Conservation (phyloP, 2,888 invertebrate genomes). For the Ectemnius continuus region DNA sequence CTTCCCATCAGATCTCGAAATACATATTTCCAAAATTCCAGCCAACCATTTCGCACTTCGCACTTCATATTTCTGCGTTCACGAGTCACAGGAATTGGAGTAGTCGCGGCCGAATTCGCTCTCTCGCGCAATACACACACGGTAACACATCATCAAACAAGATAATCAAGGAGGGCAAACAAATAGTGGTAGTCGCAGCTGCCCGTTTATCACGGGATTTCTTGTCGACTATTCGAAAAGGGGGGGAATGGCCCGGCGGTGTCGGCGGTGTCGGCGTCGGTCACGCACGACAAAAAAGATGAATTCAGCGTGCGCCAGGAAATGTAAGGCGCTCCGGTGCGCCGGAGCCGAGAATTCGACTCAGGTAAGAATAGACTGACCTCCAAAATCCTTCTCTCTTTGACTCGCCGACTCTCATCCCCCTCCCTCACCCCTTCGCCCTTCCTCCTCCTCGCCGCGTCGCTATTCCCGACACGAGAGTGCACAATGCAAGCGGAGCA, state of each 20-base stretch:
- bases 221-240: background rate
- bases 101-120: too few species aligned
- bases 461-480: conserved; percentile 4
- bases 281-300: background rate
- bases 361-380: conserved; percentile 50
- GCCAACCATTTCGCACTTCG: too few species aligned
- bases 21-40: too few species aligned
- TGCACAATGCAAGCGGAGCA: conserved; percentile 37
- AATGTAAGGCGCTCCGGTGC: conserved; percentile 3
- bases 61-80: too few species aligned
- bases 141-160: conserved; percentile 3
- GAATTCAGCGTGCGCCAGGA: conserved; percentile 1
- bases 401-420: background rate
- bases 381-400: conserved; percentile 39
- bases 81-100: too few species aligned
- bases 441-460: conserved; percentile 26
- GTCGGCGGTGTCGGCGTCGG: background rate
- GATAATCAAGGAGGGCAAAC: background rate
- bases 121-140: background rate
- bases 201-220: background rate
- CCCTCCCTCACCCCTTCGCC: conserved; percentile 13
- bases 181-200: background rate
- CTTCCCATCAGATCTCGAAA: too few species aligned
- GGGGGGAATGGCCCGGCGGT: background rate
- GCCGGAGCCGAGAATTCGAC: conserved; percentile 13